Base-by-base conservation (phyloP, 2,797 vertebrate genomes). In the Nasua narica region DNA sequence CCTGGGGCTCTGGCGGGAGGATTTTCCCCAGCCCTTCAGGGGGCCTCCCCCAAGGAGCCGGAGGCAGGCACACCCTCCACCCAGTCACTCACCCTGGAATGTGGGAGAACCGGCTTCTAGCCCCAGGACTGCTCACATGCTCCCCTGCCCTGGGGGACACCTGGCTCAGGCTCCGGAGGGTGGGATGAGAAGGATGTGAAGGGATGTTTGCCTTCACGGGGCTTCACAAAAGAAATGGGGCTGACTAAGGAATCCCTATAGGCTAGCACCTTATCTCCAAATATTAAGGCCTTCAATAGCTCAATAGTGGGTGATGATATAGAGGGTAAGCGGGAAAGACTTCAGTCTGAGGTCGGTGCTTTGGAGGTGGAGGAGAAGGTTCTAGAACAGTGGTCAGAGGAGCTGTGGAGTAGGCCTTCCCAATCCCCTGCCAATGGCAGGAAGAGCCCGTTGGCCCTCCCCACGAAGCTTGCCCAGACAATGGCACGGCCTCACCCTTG, bases 81-180 rank as follows among this genome's bases (percentile, higher is more conserved):
- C 65, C 37, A 89, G 95, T 54, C 91, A 95, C 70, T 69, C 43
- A 16, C 58, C 60, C 94, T 93, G 98, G 97, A 98, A 98, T 98
- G 98, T 21, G 35, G 97, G 85, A 87, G 74, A 97, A 98, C 98
- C 82, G 16, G 98, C 94, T 97, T 16, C 54, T 11, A 74, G 95
- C 92, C 95, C 81, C 21, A 2, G 46, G 96, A 23, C 46, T 7
- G 74, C 48, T 89, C 97, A 96, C 92, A 54, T 94, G 98, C 93
- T 96, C 89, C 72, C 37, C 32, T 52, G 88, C 72, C 92, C 90
- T n/a, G 7, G 74, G 50, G 96, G 88, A 76, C 69, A 58, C 58
- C 88, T n/a, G 86, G 95, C 48, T 40, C 32, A 46, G 69, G 72
- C 37, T 82, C 16, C 15, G 7, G 37, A 40, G 46, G 60, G 90